Evolutionary conservation across 2,113 vertebrate genomes (phyloP).

Genomic region (Microcebus jonahi): DNA sequence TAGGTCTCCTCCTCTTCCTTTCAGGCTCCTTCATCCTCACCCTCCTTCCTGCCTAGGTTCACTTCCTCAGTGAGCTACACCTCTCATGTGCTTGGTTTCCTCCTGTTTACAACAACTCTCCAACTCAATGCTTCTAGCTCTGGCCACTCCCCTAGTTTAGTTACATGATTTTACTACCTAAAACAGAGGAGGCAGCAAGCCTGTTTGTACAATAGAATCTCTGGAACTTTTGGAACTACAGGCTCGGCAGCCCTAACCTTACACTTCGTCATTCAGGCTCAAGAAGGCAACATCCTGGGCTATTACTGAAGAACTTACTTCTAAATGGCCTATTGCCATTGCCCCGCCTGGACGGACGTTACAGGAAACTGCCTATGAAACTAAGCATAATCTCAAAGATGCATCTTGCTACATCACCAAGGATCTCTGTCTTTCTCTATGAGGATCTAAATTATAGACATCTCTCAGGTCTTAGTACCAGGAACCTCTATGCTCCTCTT

Average conservation of each 20-base stretch:
- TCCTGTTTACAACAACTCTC: neutral
- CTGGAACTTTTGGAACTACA: neutral
- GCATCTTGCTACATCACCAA: neutral
- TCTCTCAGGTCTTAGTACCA: neutral
- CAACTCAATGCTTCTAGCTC: neutral
- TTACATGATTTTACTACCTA: neutral
- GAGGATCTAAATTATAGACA: neutral
- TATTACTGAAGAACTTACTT: neutral
- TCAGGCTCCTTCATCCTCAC: accelerated
- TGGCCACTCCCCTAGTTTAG: neutral
- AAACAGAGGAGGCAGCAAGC: neutral
- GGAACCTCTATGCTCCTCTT: neutral
- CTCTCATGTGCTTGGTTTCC: neutral
- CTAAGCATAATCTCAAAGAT: neutral
- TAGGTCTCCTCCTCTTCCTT: neutral
- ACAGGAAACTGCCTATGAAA: neutral
- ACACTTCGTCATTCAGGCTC: neutral
- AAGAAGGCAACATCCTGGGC: too few species aligned
- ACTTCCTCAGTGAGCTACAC: accelerated
- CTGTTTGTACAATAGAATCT: neutral
- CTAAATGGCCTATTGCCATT: accelerated
- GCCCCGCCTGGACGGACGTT: neutral
- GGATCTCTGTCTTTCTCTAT: neutral
- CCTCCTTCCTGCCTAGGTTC: too few species aligned
- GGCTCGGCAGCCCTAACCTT: neutral